These are phyloP conservation scores for Brachyhypopomus occidentalis DNA, from an alignment of 2,113 vertebrate species.

Conservation along the genomic window DNA sequence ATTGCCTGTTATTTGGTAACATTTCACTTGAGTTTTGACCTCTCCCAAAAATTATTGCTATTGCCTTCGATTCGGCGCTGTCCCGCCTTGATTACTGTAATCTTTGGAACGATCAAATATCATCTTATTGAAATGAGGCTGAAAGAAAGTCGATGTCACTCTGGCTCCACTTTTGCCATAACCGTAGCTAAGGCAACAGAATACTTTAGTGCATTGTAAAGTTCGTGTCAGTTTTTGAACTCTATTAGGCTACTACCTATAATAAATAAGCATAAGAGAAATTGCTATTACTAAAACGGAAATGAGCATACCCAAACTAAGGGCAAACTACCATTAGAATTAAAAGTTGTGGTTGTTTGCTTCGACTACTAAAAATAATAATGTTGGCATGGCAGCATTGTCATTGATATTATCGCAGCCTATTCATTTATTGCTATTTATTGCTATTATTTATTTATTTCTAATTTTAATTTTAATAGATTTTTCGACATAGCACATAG, in stretches of 20 bases:
- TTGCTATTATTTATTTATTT: too few species aligned
- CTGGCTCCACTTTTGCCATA: slow-evolving; percentile 31
- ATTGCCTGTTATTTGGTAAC: slow-evolving; percentile 86
- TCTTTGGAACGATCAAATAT: slow-evolving; percentile 77
- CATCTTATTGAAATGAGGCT: slow-evolving; percentile 63
- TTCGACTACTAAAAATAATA: not conserved
- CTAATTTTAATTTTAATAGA: too few species aligned
- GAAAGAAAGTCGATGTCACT: slow-evolving; percentile 62
- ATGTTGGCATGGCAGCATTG: not conserved
- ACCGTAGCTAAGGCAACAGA: not conserved
- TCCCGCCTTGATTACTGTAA: slow-evolving; percentile 83
- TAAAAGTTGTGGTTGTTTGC: not conserved
- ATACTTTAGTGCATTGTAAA: not conserved
- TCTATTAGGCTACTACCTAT: not conserved
- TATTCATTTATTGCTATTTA: too few species aligned
- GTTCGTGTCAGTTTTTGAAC: not conserved
- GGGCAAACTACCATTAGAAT: not conserved
- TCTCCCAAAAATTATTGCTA: slow-evolving; percentile 83
- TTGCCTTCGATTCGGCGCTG: slow-evolving; percentile 81
- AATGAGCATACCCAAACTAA: too few species aligned
- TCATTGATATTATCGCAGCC: too few species aligned
- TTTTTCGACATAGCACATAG: too few species aligned
- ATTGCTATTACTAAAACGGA: not conserved
- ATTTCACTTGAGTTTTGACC: slow-evolving; percentile 84
- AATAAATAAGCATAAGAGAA: not conserved